Conservation (phyloP, 1,140 invertebrate species). For the Tribolium castaneum region DNA sequence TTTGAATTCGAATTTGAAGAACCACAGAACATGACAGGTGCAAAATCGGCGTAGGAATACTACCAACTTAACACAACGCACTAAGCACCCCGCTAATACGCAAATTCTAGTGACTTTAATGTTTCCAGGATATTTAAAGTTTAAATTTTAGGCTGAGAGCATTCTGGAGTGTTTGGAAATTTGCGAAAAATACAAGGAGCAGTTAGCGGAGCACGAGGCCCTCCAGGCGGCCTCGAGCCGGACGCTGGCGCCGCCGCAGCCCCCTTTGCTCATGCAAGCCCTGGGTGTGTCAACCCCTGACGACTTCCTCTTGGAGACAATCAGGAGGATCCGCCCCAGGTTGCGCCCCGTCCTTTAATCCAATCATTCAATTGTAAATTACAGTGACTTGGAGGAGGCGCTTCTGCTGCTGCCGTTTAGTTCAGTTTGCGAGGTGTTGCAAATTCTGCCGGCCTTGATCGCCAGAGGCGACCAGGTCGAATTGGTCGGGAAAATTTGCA, state of each 20-base stretch:
- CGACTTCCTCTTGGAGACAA: conserved; percentile 84
- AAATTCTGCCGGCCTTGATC: conserved; percentile 76
- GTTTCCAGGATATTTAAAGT: background rate
- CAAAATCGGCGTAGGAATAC: too few relatives aligned
- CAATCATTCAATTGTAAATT: background rate
- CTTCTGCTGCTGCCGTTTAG: conserved; percentile 87
- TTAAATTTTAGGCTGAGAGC: conserved; percentile 79
- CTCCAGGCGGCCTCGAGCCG: conserved; percentile 59
- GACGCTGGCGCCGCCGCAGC: conserved; percentile 61
- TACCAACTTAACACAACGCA: too few relatives aligned
- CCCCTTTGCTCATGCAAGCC: conserved; percentile 82
- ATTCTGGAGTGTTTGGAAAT: conserved; percentile 89
- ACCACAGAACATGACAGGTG: too few relatives aligned
- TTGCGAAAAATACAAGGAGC: conserved; percentile 74
- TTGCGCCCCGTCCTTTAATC: conserved; percentile 46
- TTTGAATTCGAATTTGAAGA: too few relatives aligned
- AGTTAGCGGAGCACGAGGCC: conserved; percentile 64
- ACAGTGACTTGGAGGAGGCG: conserved; percentile 90
- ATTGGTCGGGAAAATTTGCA: conserved; percentile 77
- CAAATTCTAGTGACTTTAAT: too few relatives aligned
- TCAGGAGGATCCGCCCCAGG: conserved; percentile 82
- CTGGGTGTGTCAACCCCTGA: conserved; percentile 77
- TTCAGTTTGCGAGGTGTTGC: conserved; percentile 82
- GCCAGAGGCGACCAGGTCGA: conserved; percentile 78
- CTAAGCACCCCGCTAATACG: too few relatives aligned